Conservation (phyloP, 2,113 vertebrate species). For the Cromileptes altivelis region DNA sequence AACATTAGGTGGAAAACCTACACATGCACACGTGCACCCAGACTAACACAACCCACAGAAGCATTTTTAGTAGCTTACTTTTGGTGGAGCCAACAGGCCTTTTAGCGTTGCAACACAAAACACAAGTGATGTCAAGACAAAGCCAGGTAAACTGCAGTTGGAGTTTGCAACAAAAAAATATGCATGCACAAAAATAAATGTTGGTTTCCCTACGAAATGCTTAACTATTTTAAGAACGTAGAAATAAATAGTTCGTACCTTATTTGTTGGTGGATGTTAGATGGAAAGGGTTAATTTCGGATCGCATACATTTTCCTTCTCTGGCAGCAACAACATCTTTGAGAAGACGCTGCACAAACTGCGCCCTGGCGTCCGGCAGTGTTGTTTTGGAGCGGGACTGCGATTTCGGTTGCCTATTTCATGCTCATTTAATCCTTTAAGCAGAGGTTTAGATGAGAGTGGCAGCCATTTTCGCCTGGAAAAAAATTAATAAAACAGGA, state of each 20-base stretch:
- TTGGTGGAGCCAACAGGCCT: constrained; percentile 43
- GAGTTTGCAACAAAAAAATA: not conserved
- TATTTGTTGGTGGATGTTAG: constrained; percentile 77
- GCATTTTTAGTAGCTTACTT: constrained; percentile 32
- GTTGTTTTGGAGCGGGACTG: constrained; percentile 3
- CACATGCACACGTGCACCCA: not conserved
- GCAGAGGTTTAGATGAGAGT: constrained; percentile 79
- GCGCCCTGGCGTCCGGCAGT: constrained; percentile 12
- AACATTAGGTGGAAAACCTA: not conserved
- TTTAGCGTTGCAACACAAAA: constrained; percentile 32
- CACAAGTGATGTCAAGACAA: constrained; percentile 8
- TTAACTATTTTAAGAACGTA: not conserved
- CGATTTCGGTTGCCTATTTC: constrained; percentile 38
- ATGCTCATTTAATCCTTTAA: constrained; percentile 58
- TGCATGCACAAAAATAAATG: not conserved
- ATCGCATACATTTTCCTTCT: constrained; percentile 76
- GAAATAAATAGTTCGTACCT: constrained; percentile 77
- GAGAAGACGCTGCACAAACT: constrained; percentile 39
- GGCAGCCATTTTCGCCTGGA: constrained; percentile 86
- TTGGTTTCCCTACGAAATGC: not conserved
- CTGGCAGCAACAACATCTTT: constrained; percentile 72
- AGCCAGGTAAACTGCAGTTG: not conserved
- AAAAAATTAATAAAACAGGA: constrained; percentile 77
- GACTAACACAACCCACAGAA: constrained; percentile 2
- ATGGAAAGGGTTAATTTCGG: constrained; percentile 80